Conservation (phyloP, 2,888 invertebrate species). For the Arge pagana region DNA sequence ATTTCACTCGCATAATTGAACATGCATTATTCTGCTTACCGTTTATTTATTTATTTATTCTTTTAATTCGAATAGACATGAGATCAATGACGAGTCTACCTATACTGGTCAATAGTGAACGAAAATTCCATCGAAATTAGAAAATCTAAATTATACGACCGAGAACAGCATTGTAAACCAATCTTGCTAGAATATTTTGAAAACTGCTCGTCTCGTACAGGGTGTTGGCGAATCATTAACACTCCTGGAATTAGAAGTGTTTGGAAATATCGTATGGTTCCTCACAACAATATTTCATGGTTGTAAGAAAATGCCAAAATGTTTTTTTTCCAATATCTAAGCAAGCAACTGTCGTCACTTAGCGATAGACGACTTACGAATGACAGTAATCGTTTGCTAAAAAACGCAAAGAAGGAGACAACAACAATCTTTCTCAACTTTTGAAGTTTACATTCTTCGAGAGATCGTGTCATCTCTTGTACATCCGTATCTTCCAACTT, state of each 20-base stretch:
- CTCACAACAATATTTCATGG: slow-evolving; percentile 16
- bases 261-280: slow-evolving; percentile 1
- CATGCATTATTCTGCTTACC: slow-evolving; percentile 5
- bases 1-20: too few relatives aligned
- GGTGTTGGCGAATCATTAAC: slow-evolving; percentile 16
- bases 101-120: not conserved
- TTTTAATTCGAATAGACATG: not conserved
- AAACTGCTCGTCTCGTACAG: slow-evolving; percentile 4
- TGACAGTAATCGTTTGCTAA: too few relatives aligned
- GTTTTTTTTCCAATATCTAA: too few relatives aligned
- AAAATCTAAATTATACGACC: not conserved
- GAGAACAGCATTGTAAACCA: slow-evolving; percentile 11
- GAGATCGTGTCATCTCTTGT: slow-evolving; percentile 2
- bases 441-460: not conserved
- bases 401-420: not conserved
- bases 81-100: not conserved
- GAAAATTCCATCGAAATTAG: not conserved
- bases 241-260: slow-evolving; percentile 7
- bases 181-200: slow-evolving; percentile 3
- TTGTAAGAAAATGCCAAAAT: not conserved
- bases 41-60: slow-evolving; percentile 13
- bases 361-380: too few relatives aligned
- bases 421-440: slow-evolving; percentile 6
- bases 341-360: too few relatives aligned
- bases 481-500: slow-evolving; percentile 15